Evolutionary conservation across 30 jellyfish, hydroid and myxozoan genomes (phyloP).

Genomic region (Rhopilema esculentum): DNA sequence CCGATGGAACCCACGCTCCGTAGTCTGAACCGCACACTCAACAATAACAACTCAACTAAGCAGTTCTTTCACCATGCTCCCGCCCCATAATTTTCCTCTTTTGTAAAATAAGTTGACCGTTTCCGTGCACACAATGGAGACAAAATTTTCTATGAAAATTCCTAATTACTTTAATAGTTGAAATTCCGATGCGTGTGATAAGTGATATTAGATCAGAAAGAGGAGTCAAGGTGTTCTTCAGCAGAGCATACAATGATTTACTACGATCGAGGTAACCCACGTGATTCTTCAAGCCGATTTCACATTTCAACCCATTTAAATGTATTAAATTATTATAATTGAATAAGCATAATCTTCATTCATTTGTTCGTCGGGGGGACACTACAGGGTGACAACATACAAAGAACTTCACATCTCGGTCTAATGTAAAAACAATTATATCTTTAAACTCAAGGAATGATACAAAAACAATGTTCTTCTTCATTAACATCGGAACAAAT

Average conservation of each 20-base stretch:
- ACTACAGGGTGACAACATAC: slow-evolving; percentile 46
- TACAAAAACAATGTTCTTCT: neutral
- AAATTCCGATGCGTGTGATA: slow-evolving; percentile 21
- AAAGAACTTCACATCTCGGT: neutral
- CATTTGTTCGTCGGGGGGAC: slow-evolving; percentile 23
- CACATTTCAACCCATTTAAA: neutral
- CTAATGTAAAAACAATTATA: neutral
- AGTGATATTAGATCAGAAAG: slow-evolving; percentile 5
- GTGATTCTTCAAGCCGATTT: slow-evolving; percentile 45
- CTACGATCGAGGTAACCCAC: slow-evolving; percentile 18
- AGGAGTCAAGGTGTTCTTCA: neutral
- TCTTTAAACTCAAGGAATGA: neutral
- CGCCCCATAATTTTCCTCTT: slow-evolving; percentile 77
- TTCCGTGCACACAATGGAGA: slow-evolving; percentile 47
- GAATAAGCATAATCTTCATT: slow-evolving; percentile 40
- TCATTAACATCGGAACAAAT: neutral
- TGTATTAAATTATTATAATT: slow-evolving; percentile 39
- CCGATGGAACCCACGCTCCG: neutral
- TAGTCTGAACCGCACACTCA: slow-evolving; percentile 8
- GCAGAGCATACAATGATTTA: no score
- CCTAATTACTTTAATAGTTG: slow-evolving; percentile 40
- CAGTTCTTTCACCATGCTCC: slow-evolving; percentile 26
- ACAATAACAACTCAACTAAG: slow-evolving; percentile 20
- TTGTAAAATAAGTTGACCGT: slow-evolving; percentile 31
- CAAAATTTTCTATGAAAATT: slow-evolving; percentile 7